Base-by-base conservation (phyloP, 2,888 invertebrate genomes). In the Lithophane leautieri region DNA sequence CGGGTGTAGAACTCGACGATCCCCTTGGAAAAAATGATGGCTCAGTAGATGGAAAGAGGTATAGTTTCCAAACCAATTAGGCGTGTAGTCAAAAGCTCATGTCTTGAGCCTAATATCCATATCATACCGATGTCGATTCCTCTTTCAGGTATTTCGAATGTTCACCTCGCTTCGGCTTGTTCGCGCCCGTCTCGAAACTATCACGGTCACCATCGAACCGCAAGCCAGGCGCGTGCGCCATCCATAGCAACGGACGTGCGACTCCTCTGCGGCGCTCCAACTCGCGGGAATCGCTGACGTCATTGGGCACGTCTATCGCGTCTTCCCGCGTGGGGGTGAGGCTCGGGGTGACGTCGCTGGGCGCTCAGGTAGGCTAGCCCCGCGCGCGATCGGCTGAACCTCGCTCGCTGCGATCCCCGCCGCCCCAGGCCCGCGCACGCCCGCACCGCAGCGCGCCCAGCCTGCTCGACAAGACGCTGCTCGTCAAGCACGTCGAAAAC, bases 1-100 rank as follows among this genome's bases (percentile, higher is more conserved):
- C 98, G 81, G 99, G 99, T 42, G 98, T 99, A 34, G 99, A 99
- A 94, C 97, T 99, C 86, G 99, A 99, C 92, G 99, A 99, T 85
- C 98, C 99, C 1, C 96, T 98, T 78, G 99, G 99, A 72, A 99
- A 99, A 95, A 99, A 99, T 94, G 99, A 99, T 92, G 99, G 99
- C 76, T 98, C 98, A 69, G 99, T 99, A 52, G 98, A 98, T 85
- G 99, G 99, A 73, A 98, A 98, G 94, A 98, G 99, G 99, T 99
- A 94, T 63, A 79, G 56, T 73, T 65, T 69, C 11, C 2, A 6
- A 61, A 65, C 4, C 19, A 63, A 60, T 25, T 44, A 42, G 22
- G 40, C 16, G 4, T 52, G 61, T 9, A 62, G 12, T 50, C n/a
- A 16, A 58, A 78, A 42, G n/a, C 12, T 52, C 6, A 28, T 65